Base-by-base conservation (phyloP, 2,888 invertebrate genomes). In the Oligia fasciuncula region DNA sequence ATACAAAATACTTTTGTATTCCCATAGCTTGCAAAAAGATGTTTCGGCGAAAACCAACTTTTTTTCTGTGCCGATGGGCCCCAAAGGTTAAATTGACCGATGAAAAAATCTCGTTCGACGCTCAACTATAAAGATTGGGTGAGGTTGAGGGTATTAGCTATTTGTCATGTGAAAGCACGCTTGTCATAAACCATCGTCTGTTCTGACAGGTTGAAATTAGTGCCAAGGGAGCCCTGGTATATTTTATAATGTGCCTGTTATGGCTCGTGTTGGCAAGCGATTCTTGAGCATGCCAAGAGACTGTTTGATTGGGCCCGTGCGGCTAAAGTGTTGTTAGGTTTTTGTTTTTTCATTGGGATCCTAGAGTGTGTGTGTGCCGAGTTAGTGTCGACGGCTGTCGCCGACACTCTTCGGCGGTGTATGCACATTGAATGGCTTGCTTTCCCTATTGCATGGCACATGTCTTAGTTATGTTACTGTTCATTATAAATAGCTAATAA, bases 1-100 rank as follows among this genome's bases (percentile, higher is more conserved):
- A 84, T 74, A 84, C 74, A 81, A 83, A 83, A 81, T 85, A 86
- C 78, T 77, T 83, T 86, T 84, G 70, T 68, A 87, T 76, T 73
- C 72, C 67, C 72, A 73, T 62, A 68, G 68, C 77, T 75, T 67
- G 74, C 73, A 84, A 79, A 86, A 76, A 82, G 23, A 8, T 23
- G 17, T 87, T 79, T 80, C 72, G 70, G 62, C 85, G 76, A 89
- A 87, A 77, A 73, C 68, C 79, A 75, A 76, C 43, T 77, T 87
- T 87, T 57, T 86, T 88, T 80, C 62, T 76, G 43, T 66, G 8
- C 49, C 65, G 23, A 62, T 63, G 71, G 87, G 77, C 73, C 73
- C 35, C 71, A 57, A 73, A 84, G 73, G 78, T 84, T 86, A 83
- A 79, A 79, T 80, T 87, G 87, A 81, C 87, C 76, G 63, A 49